phyloP scores from a whole-genome alignment of 2,888 invertebrate genomes.

The Drosophila percnosoma region DNA sequence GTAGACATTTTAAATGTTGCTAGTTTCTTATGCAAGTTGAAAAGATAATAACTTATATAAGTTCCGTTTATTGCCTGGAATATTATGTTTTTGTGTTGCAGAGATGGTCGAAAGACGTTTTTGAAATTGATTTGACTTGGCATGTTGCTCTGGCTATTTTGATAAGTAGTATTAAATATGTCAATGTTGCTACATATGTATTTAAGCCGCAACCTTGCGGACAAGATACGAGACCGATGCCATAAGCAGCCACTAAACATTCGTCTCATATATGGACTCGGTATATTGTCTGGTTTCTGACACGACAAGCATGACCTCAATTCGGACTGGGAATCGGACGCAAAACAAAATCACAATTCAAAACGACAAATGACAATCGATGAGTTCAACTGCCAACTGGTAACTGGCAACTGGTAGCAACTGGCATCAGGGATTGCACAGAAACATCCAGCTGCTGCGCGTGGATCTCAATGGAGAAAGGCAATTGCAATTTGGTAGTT shows the following conservation, averaged over 20 bases:
- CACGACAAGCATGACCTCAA: neutral
- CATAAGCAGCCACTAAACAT: slow-evolving; percentile 14
- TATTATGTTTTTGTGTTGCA: neutral
- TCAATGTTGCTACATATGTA: neutral
- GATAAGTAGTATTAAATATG: neutral
- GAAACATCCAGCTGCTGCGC: neutral
- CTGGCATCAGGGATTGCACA: neutral
- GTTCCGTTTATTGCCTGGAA: no score
- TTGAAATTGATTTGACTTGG: slow-evolving; percentile 10
- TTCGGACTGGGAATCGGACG: slow-evolving; percentile 13
- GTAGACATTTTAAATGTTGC: no score
- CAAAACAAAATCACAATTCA: slow-evolving; percentile 12
- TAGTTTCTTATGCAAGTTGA: neutral
- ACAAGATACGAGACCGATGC: slow-evolving; percentile 4
- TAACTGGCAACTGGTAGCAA: neutral
- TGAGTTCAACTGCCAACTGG: slow-evolving; percentile 1
- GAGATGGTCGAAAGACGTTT: neutral
- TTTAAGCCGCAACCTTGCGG: slow-evolving; percentile 28
- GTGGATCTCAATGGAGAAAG: neutral
- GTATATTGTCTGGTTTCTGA: slow-evolving; percentile 23
- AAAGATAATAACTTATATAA: neutral
- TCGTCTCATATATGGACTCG: slow-evolving; percentile 16
- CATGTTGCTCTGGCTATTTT: slow-evolving; percentile 11
- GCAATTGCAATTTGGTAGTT: slow-evolving; percentile 4
- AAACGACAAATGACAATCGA: slow-evolving; percentile 9